These are phyloP conservation scores for Mesembrinibis cayennensis DNA, from an alignment of 2,113 vertebrate genomes.

Conservation along the genomic window DNA sequence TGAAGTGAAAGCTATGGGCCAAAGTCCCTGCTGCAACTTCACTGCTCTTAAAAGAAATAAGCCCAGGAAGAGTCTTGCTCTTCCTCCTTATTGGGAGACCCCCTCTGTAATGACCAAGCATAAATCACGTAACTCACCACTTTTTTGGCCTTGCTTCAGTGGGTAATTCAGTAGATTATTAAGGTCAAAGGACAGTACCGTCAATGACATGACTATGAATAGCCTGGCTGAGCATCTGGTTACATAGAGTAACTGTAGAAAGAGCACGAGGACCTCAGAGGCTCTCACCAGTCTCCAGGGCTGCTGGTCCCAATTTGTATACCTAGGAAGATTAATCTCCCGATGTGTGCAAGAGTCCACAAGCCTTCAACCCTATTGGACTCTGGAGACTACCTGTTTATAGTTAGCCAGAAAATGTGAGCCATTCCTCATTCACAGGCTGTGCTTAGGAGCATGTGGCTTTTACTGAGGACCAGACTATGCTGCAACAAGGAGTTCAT, in stretches of 20 bases:
- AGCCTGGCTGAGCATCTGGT: slow-evolving; percentile 48
- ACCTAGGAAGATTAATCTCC: slow-evolving; percentile 33
- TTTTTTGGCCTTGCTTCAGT: slow-evolving; percentile 60
- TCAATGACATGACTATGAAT: slow-evolving; percentile 67
- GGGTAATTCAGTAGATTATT: slow-evolving; percentile 72
- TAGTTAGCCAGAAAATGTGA: not conserved
- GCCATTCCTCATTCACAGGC: slow-evolving; percentile 8
- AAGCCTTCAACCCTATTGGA: not conserved
- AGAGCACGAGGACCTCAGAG: slow-evolving; percentile 37
- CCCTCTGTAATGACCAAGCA: slow-evolving; percentile 19
- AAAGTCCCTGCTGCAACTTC: not conserved
- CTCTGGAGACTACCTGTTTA: slow-evolving; percentile 20
- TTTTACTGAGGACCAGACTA: slow-evolving; percentile 2
- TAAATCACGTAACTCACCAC: slow-evolving; percentile 59
- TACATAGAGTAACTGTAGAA: slow-evolving; percentile 60
- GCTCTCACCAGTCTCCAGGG: not conserved
- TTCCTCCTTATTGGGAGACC: slow-evolving; percentile 8
- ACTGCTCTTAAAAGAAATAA: not conserved
- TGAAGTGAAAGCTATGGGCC: slow-evolving; percentile 47
- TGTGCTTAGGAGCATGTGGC: not conserved
- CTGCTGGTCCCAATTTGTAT: slow-evolving; percentile 9
- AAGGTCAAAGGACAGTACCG: slow-evolving; percentile 66
- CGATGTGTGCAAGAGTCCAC: not conserved
- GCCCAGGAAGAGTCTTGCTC: not conserved
- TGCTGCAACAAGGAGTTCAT: not conserved